Conservation (phyloP, 2,113 vertebrate genomes). For the Monopterus albus region DNA sequence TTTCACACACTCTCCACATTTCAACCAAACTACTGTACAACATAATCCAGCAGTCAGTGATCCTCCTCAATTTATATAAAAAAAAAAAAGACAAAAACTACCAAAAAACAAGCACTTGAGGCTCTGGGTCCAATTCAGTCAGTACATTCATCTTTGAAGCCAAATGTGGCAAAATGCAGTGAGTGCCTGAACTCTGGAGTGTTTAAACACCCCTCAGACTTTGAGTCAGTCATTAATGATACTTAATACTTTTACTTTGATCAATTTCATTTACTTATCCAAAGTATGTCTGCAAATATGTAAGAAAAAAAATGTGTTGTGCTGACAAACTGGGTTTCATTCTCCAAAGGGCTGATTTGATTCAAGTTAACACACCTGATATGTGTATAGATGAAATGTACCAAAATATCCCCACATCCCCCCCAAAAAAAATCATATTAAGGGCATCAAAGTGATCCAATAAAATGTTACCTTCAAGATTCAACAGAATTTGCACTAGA, state of each 20-base stretch:
- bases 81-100: conserved; percentile 20
- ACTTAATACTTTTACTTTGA: conserved; percentile 5
- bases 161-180: conserved; percentile 39
- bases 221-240: conserved; percentile 6
- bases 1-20: conserved; percentile 25
- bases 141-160: conserved; percentile 27
- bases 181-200: conserved; percentile 37
- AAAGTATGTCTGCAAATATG: too few species aligned
- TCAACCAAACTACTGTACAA: conserved; percentile 57
- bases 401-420: too few species aligned
- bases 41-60: conserved; percentile 76
- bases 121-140: conserved; percentile 46
- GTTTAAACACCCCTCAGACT: conserved; percentile 17
- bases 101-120: conserved; percentile 17
- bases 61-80: conserved; percentile 60
- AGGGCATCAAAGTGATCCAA: conserved; percentile 54
- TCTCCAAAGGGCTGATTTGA: conserved; percentile 15
- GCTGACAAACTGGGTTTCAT: background rate
- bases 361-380: conserved; percentile 71
- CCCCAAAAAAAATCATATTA: conserved; percentile 19
- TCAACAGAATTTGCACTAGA: conserved; percentile 8
- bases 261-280: background rate
- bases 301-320: too few species aligned
- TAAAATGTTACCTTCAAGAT: conserved; percentile 11
- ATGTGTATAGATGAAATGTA: conserved; percentile 43